These are phyloP conservation scores for Danio jaintianensis DNA, from an alignment of 2,797 vertebrate species.

Conservation along the genomic window DNA sequence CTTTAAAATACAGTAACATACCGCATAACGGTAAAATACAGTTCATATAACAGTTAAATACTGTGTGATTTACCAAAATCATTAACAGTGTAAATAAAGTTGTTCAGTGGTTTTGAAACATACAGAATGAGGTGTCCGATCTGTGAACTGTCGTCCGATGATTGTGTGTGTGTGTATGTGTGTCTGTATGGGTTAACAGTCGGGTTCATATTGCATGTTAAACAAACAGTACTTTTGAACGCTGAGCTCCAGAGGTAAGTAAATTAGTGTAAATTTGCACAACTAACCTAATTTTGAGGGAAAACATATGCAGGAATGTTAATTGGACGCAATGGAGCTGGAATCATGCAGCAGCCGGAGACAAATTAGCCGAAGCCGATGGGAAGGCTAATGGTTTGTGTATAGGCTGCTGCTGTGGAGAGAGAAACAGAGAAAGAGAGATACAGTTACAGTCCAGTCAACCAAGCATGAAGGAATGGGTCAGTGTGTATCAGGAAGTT, in stretches of 20 bases:
- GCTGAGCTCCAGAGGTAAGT: constrained; percentile 73
- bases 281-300: constrained; percentile 80
- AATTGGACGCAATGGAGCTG: constrained; percentile 74
- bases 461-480: constrained; percentile 64
- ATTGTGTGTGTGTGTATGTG: constrained; percentile 14
- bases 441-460: constrained; percentile 61
- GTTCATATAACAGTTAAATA: no score
- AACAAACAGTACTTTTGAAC: constrained; percentile 77
- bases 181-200: constrained; percentile 61
- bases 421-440: constrained; percentile 40
- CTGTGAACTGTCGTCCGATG: constrained; percentile 53
- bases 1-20: no score
- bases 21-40: no score
- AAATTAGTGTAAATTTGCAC: constrained; percentile 82
- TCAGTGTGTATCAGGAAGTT: constrained; percentile 63
- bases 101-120: constrained; percentile 46
- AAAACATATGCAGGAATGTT: constrained; percentile 81
- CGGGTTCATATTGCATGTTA: constrained; percentile 79
- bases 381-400: constrained; percentile 73
- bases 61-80: no score
- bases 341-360: constrained; percentile 62
- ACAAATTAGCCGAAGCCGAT: constrained; percentile 76
- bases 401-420: constrained; percentile 59
- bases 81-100: background rate
- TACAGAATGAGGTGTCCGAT: constrained; percentile 51